Evolutionary conservation across 2,888 invertebrate genomes (phyloP).

Genomic region (Allolobophora icterica): DNA sequence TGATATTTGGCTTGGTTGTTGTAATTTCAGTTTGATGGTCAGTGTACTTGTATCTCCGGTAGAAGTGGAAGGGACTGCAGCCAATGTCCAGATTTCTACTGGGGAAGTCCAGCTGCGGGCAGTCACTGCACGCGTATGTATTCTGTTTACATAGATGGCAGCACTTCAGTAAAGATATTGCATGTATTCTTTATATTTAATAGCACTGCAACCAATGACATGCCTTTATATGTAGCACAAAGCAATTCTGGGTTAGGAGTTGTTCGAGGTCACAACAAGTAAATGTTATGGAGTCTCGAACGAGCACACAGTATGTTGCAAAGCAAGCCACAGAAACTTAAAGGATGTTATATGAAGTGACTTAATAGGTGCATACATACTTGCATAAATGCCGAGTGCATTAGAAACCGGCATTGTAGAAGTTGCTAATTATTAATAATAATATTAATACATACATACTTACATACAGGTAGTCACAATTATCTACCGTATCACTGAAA

Average conservation of each 20-base stretch:
- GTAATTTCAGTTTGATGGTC: constrained; percentile 22
- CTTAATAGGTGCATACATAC: too few relatives aligned
- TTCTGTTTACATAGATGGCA: neutral
- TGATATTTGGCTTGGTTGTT: neutral
- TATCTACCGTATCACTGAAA: neutral
- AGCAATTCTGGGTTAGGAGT: neutral
- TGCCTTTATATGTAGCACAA: neutral
- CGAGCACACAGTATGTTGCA: too few relatives aligned
- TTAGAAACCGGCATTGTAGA: too few relatives aligned
- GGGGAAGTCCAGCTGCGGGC: constrained; percentile 79
- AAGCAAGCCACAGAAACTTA: too few relatives aligned
- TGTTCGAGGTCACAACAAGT: too few relatives aligned
- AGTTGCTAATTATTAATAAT: too few relatives aligned
- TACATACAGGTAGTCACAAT: too few relatives aligned
- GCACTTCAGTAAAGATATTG: neutral
- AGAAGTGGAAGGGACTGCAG: constrained; percentile 89
- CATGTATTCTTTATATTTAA: neutral
- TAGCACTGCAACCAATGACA: neutral
- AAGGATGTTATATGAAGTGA: too few relatives aligned
- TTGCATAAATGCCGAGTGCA: too few relatives aligned
- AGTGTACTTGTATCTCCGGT: neutral
- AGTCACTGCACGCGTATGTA: constrained; percentile 73
- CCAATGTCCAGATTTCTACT: constrained; percentile 90
- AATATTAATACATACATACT: too few relatives aligned
- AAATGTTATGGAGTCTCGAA: too few relatives aligned